phyloP scores from a whole-genome alignment of 2,888 invertebrate species.

The Lottia gigantea region DNA sequence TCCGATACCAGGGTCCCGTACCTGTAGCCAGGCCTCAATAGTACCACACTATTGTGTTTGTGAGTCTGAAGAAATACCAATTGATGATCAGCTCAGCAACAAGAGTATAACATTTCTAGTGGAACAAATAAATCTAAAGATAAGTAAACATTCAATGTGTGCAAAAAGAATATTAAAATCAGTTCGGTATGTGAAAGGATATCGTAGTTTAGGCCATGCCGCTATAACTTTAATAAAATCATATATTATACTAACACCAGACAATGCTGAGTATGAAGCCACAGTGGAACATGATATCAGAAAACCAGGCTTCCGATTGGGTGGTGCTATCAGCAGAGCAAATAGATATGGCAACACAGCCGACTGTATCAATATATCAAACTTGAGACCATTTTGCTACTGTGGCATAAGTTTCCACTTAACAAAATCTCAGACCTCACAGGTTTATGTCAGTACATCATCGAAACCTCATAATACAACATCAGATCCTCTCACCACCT shows the following conservation, averaged over 20 bases:
- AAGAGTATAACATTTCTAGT: background rate
- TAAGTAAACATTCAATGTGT: no score
- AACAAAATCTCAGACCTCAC: no score
- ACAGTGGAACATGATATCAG: background rate
- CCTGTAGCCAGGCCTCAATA: background rate
- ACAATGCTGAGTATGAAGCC: background rate
- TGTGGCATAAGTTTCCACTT: background rate
- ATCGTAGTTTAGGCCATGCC: no score
- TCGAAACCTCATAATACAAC: no score
- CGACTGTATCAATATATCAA: background rate
- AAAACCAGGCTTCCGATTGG: background rate
- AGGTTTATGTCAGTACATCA: no score
- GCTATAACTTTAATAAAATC: background rate
- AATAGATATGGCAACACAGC: conserved; percentile 10
- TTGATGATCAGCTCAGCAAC: background rate
- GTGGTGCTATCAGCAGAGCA: background rate
- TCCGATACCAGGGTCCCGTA: background rate
- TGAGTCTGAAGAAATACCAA: background rate
- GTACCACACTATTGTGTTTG: background rate
- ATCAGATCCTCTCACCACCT: no score
- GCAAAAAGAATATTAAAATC: no score
- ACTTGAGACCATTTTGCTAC: background rate
- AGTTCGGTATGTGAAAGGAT: no score
- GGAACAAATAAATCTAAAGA: background rate
- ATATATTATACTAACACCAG: conserved; percentile 53